Evolutionary conservation across 2,888 invertebrate species (phyloP).

Genomic region (Heliconius charithonia): DNA sequence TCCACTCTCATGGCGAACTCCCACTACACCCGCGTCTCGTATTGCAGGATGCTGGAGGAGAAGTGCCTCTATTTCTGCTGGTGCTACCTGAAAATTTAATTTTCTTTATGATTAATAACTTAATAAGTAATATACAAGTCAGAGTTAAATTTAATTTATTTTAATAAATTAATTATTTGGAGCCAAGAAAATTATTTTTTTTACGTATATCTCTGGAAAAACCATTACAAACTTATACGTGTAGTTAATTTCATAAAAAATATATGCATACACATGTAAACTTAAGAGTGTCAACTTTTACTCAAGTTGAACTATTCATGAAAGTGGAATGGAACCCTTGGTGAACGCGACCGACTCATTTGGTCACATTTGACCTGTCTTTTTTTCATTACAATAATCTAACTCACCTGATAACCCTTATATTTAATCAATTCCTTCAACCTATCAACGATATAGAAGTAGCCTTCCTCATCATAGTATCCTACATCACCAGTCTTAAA

Average conservation of each 20-base stretch:
- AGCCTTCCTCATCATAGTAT: constrained; percentile 68
- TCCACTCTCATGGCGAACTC: constrained; percentile 88
- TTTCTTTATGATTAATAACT: too few species aligned
- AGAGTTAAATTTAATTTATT: too few species aligned
- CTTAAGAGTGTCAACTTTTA: too few species aligned
- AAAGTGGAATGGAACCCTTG: not conserved
- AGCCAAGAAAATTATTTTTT: too few species aligned
- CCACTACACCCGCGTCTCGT: constrained; percentile 90
- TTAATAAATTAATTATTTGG: too few species aligned
- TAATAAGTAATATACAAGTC: too few species aligned
- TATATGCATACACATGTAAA: too few species aligned
- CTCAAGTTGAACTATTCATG: too few species aligned
- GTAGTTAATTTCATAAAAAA: too few species aligned
- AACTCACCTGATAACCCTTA: constrained; percentile 68
- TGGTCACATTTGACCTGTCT: too few species aligned
- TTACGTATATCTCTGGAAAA: too few species aligned
- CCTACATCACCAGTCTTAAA: constrained; percentile 86
- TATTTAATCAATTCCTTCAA: constrained; percentile 75
- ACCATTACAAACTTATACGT: too few species aligned
- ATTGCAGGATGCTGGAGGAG: constrained; percentile 88
- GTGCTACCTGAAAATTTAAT: constrained; percentile 84
- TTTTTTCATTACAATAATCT: not conserved
- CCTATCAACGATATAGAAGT: constrained; percentile 68
- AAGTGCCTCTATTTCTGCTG: constrained; percentile 93
- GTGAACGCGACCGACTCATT: not conserved